phyloP scores from a whole-genome alignment of 2,888 invertebrate species.

The Lacanobia wlatinum region DNA sequence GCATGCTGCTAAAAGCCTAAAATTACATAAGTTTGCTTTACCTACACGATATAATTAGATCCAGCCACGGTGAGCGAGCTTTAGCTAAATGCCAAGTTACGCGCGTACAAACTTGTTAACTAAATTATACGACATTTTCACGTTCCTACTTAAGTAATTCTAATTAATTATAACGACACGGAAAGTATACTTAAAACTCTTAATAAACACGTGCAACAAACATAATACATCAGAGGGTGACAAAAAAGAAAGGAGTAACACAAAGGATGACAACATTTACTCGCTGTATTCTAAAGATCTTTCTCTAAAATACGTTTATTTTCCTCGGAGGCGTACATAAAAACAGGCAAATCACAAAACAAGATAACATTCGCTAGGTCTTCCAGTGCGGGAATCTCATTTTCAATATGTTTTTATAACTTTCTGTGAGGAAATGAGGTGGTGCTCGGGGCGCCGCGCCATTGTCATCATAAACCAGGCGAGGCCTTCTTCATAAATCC shows the following conservation, averaged over 20 bases:
- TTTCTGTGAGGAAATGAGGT: constrained; percentile 90
- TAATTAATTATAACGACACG: constrained; percentile 76
- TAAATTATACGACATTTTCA: constrained; percentile 79
- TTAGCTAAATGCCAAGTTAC: constrained; percentile 76
- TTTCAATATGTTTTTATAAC: constrained; percentile 91
- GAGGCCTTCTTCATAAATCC: constrained; percentile 89
- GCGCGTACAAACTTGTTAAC: constrained; percentile 77
- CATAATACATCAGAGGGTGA: constrained; percentile 48
- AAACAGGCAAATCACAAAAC: constrained; percentile 89
- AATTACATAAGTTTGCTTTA: constrained; percentile 66
- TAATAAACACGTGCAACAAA: constrained; percentile 57
- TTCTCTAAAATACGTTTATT: constrained; percentile 84
- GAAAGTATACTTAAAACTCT: constrained; percentile 69
- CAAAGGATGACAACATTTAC: constrained; percentile 65
- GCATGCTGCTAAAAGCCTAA: constrained; percentile 63
- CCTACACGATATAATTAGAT: constrained; percentile 72
- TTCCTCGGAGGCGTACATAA: constrained; percentile 82
- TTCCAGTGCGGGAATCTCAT: constrained; percentile 88
- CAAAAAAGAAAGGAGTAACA: constrained; percentile 55
- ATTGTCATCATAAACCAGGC: constrained; percentile 90
- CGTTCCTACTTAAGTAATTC: constrained; percentile 72
- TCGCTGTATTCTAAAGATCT: constrained; percentile 72
- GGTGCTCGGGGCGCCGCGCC: constrained; percentile 85
- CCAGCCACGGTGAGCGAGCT: constrained; percentile 68
- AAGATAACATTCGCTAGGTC: constrained; percentile 89